Evolutionary conservation across 1,140 invertebrate genomes (phyloP), one percentile per base, ranked within the genome.

Genomic region (Ptiloglossa arizonensis): DNA sequence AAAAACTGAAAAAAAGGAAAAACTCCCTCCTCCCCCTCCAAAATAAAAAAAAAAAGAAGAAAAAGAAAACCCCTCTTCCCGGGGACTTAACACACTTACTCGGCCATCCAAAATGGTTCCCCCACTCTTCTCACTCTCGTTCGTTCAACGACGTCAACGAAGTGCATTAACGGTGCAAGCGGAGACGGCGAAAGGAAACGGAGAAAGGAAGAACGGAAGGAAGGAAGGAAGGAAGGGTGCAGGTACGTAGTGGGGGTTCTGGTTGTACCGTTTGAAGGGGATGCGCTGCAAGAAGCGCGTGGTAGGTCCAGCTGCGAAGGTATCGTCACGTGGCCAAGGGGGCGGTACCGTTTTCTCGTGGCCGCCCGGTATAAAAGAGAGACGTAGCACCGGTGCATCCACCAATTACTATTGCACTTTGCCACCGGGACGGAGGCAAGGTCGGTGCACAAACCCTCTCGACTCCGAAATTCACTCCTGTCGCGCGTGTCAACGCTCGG

Each of bases 351-450:
- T 74, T 87, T 87, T 79, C 79, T 86, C 85, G 77, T 79, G 80
- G 74, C 62, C 59, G 80, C 50, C 57, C 62, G 77, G 82, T 88
- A 87, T 86, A 88, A 88, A 87, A 87, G 84, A 83, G 79, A 87
- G 81, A 79, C 68, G 76, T 83, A 67, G 48, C 83, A 82, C 59
- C 64, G 81, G 80, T 87, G 79, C 83, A 87, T 83, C 81, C 74
- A 80, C 86, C 86, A 83, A 87, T 85, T 85, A 87, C 82, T 81
- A 70, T 86, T 84, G 76, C 82, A 83, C 79, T 80, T 86, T 83
- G 72, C 70, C 68, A 48, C 75, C 57, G 75, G 60, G 60, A 80
- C 70, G 81, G 64, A 59, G 73, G 73, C 73, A 69, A 70, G 69
- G 64, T 67, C 56, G 68, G 8, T 63, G 50, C 15, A 44, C 54